A percentile compares a stretch with the other conserved stretches of the same genome.
Evolutionary conservation across 2,113 vertebrate species (phyloP).

Genomic region (Acrocephalus arundinaceus): DNA sequence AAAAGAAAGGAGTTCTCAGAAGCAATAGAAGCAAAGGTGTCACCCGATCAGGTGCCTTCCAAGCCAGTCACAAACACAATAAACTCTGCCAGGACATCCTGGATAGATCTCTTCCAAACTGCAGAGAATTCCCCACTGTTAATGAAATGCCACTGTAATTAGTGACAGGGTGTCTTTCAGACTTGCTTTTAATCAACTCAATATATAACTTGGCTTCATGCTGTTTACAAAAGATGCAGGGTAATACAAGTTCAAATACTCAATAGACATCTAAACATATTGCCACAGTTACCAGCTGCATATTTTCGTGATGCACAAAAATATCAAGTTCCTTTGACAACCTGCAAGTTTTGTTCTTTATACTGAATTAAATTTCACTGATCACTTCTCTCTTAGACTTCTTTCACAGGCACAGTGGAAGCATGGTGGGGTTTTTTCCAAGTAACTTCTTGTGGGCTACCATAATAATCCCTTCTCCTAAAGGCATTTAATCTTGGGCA

Average conservation of each 20-base stretch:
- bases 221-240: not conserved
- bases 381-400: not conserved
- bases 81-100: not conserved
- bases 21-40: not conserved
- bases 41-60: not conserved
- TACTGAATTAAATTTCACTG: not conserved
- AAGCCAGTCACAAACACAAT: not conserved
- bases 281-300: not conserved
- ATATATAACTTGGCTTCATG: not conserved
- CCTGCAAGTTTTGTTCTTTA: not conserved
- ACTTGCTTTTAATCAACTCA: not conserved
- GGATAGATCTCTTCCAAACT: not conserved
- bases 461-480: not conserved
- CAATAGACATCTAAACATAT: not conserved
- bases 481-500: not conserved
- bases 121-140: not conserved
- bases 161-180: not conserved
- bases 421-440: not conserved
- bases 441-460: not conserved
- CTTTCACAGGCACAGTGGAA: not conserved
- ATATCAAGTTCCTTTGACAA: not conserved
- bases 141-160: not conserved
- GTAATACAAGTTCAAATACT: not conserved
- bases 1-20: not conserved
- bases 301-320: not conserved